Percentiles rank a stretch among this genome's conserved stretches.
These are phyloP conservation scores for Acanthisitta chloris DNA, from an alignment of 2,113 vertebrate species.

Conservation along the genomic window DNA sequence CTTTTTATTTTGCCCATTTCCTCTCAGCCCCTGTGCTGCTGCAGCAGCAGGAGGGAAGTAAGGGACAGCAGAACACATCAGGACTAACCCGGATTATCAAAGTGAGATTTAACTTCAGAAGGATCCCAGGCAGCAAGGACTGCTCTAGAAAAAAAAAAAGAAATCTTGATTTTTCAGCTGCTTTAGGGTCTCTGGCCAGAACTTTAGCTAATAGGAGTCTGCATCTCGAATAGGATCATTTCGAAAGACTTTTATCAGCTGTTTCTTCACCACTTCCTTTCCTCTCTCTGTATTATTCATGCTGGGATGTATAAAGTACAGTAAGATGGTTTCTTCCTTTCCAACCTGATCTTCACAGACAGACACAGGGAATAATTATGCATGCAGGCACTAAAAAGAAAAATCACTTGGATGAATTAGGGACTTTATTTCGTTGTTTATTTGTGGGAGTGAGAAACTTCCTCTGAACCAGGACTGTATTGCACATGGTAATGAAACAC, in stretches of 20 bases:
- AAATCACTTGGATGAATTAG: conserved; percentile 9
- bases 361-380: not conserved
- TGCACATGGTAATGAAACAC: conserved; percentile 5
- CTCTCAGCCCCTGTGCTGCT: not conserved
- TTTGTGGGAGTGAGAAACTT: conserved; percentile 9
- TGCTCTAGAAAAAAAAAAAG: not conserved
- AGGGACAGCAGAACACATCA: not conserved
- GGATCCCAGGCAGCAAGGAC: not conserved
- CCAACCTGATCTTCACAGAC: not conserved
- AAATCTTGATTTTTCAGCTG: not conserved
- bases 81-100: not conserved
- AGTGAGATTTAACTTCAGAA: not conserved
- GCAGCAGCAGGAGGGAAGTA: not conserved
- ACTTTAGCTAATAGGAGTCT: not conserved
- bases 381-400: not conserved
- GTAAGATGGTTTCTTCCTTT: not conserved
- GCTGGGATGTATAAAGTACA: not conserved
- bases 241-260: not conserved
- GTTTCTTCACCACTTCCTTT: not conserved
- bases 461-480: not conserved
- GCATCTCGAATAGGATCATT: not conserved
- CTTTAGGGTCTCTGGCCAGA: not conserved
- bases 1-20: not conserved
- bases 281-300: not conserved
- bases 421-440: conserved; percentile 30